These are phyloP conservation scores for Bruchidius siliquastri DNA, from an alignment of 2,888 invertebrate genomes.

Conservation along the genomic window DNA sequence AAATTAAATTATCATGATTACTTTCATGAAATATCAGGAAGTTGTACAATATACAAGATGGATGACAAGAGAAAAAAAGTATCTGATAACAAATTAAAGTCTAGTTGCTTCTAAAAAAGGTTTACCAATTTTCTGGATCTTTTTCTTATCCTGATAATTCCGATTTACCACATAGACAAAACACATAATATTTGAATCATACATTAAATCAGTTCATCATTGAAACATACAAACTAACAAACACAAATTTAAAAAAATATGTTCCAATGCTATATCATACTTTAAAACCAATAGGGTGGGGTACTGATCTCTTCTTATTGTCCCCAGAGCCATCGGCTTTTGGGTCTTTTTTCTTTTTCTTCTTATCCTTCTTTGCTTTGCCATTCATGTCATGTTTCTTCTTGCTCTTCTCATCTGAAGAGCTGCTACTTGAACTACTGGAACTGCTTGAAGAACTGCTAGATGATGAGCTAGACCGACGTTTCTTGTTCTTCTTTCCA, in stretches of 20 bases:
- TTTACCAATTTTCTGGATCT: too few relatives aligned
- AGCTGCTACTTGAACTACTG: conserved; percentile 1
- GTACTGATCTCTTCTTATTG: conserved; percentile 60
- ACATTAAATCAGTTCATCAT: background rate
- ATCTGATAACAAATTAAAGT: too few relatives aligned
- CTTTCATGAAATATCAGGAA: too few relatives aligned
- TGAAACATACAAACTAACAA: background rate
- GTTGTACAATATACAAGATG: too few relatives aligned
- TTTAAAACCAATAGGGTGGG: conserved; percentile 69
- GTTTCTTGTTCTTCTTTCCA: conserved; percentile 13
- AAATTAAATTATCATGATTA: too few relatives aligned
- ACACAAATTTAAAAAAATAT: background rate
- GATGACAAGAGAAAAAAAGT: too few relatives aligned
- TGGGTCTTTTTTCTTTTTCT: conserved; percentile 50
- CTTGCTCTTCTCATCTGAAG: conserved; percentile 7
- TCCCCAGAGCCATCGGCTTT: conserved; percentile 37
- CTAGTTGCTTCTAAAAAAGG: too few relatives aligned
- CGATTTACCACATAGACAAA: too few relatives aligned
- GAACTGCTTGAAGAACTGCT: conserved; percentile 7
- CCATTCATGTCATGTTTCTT: conserved; percentile 50
- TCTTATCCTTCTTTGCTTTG: conserved; percentile 49
- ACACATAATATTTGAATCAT: background rate
- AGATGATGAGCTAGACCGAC: conserved; percentile 1
- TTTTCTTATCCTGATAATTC: too few relatives aligned
- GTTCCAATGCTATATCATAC: background rate